Conservation (phyloP, 53 echinoderm and acorn worm genomes). For the Stichopus horrens region DNA sequence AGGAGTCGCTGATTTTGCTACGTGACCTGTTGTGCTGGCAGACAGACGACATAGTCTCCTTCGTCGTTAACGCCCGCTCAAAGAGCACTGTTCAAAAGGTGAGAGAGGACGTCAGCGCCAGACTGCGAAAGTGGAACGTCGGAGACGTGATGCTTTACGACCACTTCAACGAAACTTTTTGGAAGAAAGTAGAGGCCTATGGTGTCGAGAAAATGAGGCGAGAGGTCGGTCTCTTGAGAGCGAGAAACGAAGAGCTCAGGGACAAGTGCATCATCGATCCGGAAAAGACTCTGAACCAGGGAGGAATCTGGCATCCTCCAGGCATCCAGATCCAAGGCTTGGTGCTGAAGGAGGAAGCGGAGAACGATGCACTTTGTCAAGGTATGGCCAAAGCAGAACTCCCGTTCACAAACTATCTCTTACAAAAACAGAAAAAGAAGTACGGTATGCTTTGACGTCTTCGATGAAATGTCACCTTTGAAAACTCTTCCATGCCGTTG, state of each 20-base stretch:
- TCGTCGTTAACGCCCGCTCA: conserved; percentile 77
- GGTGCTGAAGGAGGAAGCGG: conserved; percentile 55
- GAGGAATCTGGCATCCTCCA: conserved; percentile 73
- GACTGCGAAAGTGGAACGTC: conserved; percentile 71
- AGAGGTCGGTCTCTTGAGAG: conserved; percentile 61
- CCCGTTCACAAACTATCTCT: conserved; percentile 66
- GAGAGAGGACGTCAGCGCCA: conserved; percentile 24
- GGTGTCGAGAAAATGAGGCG: conserved; percentile 69
- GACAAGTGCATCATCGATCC: conserved; percentile 56
- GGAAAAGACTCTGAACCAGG: conserved; percentile 55
- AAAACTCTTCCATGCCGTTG: no score
- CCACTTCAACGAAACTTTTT: conserved; percentile 76
- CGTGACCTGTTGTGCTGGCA: conserved; percentile 89
- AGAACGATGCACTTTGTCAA: conserved; percentile 54
- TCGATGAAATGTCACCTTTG: no score
- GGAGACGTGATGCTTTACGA: conserved; percentile 78
- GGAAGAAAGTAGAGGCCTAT: conserved; percentile 71
- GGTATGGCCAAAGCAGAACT: conserved; percentile 76
- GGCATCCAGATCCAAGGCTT: conserved; percentile 75
- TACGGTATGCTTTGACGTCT: conserved; percentile 27
- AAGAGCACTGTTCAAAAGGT: conserved; percentile 61
- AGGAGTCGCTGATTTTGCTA: conserved; percentile 82
- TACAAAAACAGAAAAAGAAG: conserved; percentile 57
- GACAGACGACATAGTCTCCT: conserved; percentile 73
- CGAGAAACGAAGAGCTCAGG: conserved; percentile 53